Evolutionary conservation across 1,140 invertebrate species (phyloP).

Genomic region (Amyelois transitella): DNA sequence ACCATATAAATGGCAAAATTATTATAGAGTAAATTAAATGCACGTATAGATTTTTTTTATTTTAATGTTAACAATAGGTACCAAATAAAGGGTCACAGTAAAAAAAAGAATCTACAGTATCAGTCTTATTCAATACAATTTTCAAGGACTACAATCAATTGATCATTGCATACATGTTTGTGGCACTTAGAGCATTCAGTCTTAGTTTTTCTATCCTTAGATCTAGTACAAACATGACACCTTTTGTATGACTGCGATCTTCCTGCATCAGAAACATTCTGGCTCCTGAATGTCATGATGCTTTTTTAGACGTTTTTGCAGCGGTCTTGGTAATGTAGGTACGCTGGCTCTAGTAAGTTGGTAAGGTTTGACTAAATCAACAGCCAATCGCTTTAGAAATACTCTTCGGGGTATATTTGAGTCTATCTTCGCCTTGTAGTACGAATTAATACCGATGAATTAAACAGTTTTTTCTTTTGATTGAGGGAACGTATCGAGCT

Average conservation of each 20-base stretch:
- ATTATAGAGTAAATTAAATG: no score
- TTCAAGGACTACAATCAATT: neutral
- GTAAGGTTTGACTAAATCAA: neutral
- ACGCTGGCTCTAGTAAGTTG: neutral
- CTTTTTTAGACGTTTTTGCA: no score
- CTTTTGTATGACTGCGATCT: neutral
- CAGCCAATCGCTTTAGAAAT: neutral
- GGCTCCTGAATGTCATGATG: neutral
- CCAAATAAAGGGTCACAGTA: no score
- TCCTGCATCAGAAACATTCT: neutral
- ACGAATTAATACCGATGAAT: no score
- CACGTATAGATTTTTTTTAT: no score
- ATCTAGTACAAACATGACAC: neutral
- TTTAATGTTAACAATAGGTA: no score
- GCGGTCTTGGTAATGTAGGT: neutral
- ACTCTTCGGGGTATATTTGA: neutral
- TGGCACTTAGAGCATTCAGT: neutral
- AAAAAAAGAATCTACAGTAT: no score
- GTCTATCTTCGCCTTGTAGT: neutral
- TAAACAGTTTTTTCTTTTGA: no score
- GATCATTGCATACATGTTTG: neutral
- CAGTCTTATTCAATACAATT: neutral
- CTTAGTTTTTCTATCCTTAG: neutral
- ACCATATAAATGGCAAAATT: no score
- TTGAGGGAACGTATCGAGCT: no score